These are phyloP conservation scores for Cathartes aura DNA, from an alignment of 2,113 vertebrate genomes.

Conservation along the genomic window DNA sequence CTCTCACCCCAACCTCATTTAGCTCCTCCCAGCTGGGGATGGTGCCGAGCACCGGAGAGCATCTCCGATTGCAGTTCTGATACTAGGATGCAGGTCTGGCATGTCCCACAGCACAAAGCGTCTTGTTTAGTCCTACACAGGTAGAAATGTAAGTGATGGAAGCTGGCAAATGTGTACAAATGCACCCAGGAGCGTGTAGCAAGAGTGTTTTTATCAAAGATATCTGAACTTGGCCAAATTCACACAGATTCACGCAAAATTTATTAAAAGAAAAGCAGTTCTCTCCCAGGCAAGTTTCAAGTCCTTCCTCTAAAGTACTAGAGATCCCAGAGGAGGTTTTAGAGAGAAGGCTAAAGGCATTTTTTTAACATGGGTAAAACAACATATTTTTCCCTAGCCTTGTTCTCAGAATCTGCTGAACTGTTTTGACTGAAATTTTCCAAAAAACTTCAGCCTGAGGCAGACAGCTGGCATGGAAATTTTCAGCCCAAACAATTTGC, in stretches of 20 bases:
- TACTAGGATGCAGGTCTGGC: not conserved
- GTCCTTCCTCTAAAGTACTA: not conserved
- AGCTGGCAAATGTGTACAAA: not conserved
- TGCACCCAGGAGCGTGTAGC: not conserved
- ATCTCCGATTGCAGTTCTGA: not conserved
- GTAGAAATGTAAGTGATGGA: not conserved
- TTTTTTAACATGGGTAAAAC: not conserved
- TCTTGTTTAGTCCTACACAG: not conserved
- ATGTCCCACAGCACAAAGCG: not conserved
- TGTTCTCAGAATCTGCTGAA: slow-evolving; percentile 59
- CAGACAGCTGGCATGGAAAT: slow-evolving; percentile 66
- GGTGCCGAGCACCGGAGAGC: not conserved
- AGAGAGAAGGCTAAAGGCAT: slow-evolving; percentile 2
- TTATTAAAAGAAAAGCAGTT: not conserved
- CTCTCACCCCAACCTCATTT: not conserved
- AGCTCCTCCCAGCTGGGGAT: not conserved
- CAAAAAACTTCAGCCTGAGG: slow-evolving; percentile 59
- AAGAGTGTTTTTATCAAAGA: not conserved
- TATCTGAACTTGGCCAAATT: not conserved
- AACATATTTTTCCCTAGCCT: slow-evolving; percentile 61
- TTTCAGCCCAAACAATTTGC: slow-evolving; percentile 70
- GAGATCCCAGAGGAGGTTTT: slow-evolving; percentile 6
- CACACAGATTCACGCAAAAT: not conserved
- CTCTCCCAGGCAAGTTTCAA: slow-evolving; percentile 14
- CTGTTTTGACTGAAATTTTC: slow-evolving; percentile 64